Conservation (phyloP, 2,888 invertebrate species). For the Lycia hirtaria region DNA sequence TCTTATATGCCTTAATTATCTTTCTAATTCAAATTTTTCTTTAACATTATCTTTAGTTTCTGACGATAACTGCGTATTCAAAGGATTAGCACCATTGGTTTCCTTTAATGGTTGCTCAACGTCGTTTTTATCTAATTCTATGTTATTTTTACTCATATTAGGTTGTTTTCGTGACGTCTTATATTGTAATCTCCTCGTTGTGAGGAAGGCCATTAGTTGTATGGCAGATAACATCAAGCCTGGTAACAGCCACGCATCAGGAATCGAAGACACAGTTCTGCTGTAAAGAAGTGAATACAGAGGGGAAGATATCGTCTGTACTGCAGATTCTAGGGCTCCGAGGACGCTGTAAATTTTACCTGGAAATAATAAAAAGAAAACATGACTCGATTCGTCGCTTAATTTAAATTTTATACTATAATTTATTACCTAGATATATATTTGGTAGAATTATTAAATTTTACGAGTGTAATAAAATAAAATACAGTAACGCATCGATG, state of each 20-base stretch:
- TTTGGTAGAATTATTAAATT: too few relatives aligned
- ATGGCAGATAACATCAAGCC: constrained; percentile 64
- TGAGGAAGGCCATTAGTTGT: constrained; percentile 67
- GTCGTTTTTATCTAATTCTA: constrained; percentile 26
- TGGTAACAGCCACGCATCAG: constrained; percentile 77
- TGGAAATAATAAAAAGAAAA: constrained; percentile 50
- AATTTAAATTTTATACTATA: too few relatives aligned
- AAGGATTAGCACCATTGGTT: constrained; percentile 16
- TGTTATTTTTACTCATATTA: constrained; percentile 22
- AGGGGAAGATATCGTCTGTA: constrained; percentile 73
- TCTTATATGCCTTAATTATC: constrained; percentile 5
- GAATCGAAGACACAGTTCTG: constrained; percentile 66
- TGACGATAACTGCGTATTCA: constrained; percentile 18
- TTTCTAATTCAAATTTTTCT: constrained; percentile 10
- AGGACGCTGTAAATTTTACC: constrained; percentile 82
- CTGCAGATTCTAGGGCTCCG: constrained; percentile 78
- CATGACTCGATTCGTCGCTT: too few relatives aligned
- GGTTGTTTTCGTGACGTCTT: constrained; percentile 32
- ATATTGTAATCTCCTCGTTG: constrained; percentile 55
- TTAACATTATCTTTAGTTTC: constrained; percentile 31
- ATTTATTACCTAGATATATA: too few relatives aligned
- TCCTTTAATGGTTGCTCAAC: constrained; percentile 18
- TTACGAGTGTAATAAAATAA: too few relatives aligned
- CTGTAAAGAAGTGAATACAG: constrained; percentile 75
- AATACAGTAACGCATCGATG: too few relatives aligned